A percentile compares a stretch with the other conserved stretches of the same genome.
phyloP scores from a whole-genome alignment of 2,113 vertebrate species.

The Microcebus ravelobensis region DNA sequence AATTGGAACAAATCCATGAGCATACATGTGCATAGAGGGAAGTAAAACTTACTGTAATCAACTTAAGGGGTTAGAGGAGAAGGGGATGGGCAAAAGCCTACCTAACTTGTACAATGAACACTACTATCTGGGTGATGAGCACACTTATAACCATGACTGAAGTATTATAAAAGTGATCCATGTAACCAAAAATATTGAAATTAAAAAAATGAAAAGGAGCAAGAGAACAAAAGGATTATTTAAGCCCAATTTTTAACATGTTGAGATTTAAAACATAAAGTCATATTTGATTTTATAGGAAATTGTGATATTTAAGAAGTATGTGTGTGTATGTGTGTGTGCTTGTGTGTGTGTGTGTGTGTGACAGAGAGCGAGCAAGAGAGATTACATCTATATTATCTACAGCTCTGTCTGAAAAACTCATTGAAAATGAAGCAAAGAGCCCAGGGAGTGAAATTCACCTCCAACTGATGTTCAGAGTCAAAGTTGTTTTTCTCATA shows the following conservation, averaged over 20 bases:
- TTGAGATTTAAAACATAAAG: not conserved
- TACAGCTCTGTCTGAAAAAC: not conserved
- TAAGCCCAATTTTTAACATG: not conserved
- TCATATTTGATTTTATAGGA: not conserved
- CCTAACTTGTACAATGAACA: too few relatives aligned
- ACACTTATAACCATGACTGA: too few relatives aligned
- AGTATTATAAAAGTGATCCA: too few relatives aligned
- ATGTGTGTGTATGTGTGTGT: not conserved
- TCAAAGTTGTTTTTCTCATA: conserved; percentile 44
- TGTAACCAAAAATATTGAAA: too few relatives aligned
- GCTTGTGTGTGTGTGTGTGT: not conserved
- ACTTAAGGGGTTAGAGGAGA: too few relatives aligned
- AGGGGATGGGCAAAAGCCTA: too few relatives aligned
- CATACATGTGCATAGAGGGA: too few relatives aligned
- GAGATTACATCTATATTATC: not conserved
- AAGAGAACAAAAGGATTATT: not conserved
- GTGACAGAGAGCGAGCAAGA: not conserved
- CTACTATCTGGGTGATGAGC: too few relatives aligned
- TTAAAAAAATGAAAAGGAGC: not conserved
- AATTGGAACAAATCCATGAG: too few relatives aligned
- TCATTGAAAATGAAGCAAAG: conserved; percentile 19
- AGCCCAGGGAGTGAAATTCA: not conserved
- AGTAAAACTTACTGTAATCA: too few relatives aligned
- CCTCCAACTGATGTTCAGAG: not conserved
- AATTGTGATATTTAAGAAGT: not conserved